Percentiles rank a stretch among this genome's conserved stretches.
These are phyloP conservation scores for Bombycilla garrulus DNA, from an alignment of 2,113 vertebrate species.

Conservation along the genomic window DNA sequence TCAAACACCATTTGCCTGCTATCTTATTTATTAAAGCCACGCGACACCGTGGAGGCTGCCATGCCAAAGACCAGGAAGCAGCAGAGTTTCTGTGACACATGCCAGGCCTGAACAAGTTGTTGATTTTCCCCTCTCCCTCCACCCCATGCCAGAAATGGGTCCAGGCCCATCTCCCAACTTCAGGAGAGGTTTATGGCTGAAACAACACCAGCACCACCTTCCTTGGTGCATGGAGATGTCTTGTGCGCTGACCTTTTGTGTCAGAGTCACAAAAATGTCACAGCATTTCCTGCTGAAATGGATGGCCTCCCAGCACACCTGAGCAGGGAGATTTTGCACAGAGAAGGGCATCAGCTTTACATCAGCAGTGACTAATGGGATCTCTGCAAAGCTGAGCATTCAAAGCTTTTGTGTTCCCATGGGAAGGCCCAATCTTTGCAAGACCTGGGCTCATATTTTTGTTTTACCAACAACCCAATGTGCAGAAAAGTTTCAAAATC, in stretches of 20 bases:
- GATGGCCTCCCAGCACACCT: neutral
- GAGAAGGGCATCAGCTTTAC: neutral
- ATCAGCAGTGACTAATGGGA: neutral
- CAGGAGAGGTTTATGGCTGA: neutral
- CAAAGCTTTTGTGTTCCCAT: neutral
- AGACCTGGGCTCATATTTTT: neutral
- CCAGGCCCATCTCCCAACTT: neutral
- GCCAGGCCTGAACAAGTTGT: neutral
- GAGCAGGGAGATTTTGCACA: neutral
- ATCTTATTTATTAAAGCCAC: neutral
- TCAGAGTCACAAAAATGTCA: neutral
- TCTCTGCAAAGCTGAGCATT: neutral
- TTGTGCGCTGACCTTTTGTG: neutral
- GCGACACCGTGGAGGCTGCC: neutral
- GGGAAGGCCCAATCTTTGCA: rapidly evolving
- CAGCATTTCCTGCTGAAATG: neutral
- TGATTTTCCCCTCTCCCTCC: neutral
- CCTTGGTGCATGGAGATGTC: rapidly evolving
- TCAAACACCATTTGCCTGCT: neutral
- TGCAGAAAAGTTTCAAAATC: neutral
- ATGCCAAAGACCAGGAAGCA: neutral
- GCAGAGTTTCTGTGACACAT: neutral
- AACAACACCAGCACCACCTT: rapidly evolving
- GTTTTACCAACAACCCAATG: neutral
- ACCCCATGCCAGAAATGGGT: neutral